A percentile compares a stretch with the other conserved stretches of the same genome.
These are phyloP conservation scores for Nasonia longicornis DNA, from an alignment of 1,140 invertebrate species.

Conservation along the genomic window DNA sequence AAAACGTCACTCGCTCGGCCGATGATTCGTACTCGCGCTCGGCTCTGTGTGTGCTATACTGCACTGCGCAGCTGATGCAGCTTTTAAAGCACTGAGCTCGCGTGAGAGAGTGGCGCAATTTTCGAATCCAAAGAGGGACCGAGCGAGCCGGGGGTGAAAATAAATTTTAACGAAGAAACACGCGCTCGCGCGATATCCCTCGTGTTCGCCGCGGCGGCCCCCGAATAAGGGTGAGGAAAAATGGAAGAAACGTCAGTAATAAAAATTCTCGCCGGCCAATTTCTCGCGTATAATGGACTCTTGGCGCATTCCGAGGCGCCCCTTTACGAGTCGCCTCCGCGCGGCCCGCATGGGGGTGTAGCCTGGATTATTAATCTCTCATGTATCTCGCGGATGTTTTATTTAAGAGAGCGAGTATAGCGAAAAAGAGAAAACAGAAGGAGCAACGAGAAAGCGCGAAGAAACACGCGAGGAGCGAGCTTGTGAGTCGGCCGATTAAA, in stretches of 20 bases:
- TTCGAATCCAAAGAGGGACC: not conserved
- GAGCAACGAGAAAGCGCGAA: not conserved
- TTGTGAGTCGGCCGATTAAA: not conserved
- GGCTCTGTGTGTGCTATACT: not conserved
- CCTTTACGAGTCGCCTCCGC: not conserved
- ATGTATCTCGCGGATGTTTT: constrained; percentile 37
- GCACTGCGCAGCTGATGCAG: not conserved
- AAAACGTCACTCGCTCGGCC: not conserved
- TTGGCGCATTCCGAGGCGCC: constrained; percentile 17
- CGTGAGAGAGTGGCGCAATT: not conserved
- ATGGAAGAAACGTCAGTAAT: not conserved
- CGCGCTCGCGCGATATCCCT: not conserved
- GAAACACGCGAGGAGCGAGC: not conserved
- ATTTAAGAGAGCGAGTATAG: constrained; percentile 20
- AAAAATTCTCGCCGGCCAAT: constrained; percentile 19
- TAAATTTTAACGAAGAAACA: not conserved
- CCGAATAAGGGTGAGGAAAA: not conserved
- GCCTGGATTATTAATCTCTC: constrained; percentile 43
- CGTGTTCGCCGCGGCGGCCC: not conserved
- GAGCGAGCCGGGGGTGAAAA: not conserved
- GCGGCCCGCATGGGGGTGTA: not conserved
- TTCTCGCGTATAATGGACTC: constrained; percentile 2
- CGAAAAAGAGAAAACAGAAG: not conserved
- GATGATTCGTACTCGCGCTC: not conserved
- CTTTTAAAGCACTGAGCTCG: not conserved